Evolutionary conservation across 1,140 invertebrate species (phyloP), one percentile per base, ranked within the genome.

Genomic region (Coptotermes formosanus): DNA sequence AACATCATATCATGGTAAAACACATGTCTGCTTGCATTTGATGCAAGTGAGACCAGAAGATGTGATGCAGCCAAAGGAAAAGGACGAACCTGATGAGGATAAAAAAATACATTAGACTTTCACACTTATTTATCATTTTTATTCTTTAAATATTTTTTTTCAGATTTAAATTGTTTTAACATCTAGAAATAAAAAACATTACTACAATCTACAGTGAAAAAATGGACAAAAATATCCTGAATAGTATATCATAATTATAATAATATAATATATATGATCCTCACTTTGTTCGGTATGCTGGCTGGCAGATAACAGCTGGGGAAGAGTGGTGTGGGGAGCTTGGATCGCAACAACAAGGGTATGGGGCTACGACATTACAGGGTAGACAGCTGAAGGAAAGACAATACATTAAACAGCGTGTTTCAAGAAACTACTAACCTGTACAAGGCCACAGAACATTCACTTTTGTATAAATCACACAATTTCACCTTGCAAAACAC

Each of bases 201-300:
- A 75, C 64, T 75, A 75, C 64, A 75, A n/a, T 75, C 64, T 75
- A 75, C 64, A 75, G 64, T 75, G 25, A 75, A 75, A 64, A 75
- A 75, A 75, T 75, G 64, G 64, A 75, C 64, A 75, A 75, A 75
- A 75, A 75, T 75, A 75, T 75, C 64, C 64, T 75, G 64, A 75
- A 75, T 75, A 75, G 64, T 75, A 75, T 75, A 75, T 75, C 30
- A 75, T 75, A 30, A 75, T 75, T 30, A 75, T 75, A 75, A 75
- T 75, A 75, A 75, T 75, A 75, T 75, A 75, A 75, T 75, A 75
- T 75, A 75, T 75, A 75, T 75, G 64, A 75, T 75, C 64, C 64
- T 75, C 64, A 75, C 64, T 75, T 75, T 30, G 64, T 75, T 75
- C 64, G 64, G 64, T 75, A 75, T 75, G 64, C 64, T 75, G 64